Evolutionary conservation across 2,113 vertebrate genomes (phyloP), one percentile per base, ranked within the genome.

Genomic region (Illadopsis cleaveri): DNA sequence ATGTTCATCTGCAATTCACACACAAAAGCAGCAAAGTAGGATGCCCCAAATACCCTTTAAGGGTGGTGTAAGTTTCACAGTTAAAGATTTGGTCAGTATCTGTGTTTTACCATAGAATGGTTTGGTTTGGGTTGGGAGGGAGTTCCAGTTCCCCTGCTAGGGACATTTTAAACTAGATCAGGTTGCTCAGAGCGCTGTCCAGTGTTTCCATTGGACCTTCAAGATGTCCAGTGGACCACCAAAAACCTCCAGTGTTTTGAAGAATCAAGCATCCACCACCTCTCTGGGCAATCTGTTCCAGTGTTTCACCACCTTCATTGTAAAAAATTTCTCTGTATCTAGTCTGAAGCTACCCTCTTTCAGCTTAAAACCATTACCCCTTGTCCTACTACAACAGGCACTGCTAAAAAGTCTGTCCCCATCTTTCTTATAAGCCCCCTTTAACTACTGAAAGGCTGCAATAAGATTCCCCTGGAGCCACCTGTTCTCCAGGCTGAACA

Each of bases 231-330:
- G 10, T 5, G 22, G 54, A 61, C 54, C 30, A 54, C 20, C 35
- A 62, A 35, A 77, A 83, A 24, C 12, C 11, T 15, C 23, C 40
- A 66, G 10, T 4, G 5, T 50, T 84, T 44, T 50, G 40, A 71
- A 28, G 22, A 51, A 65, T 44, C 28, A 33, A 31, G 35, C 24
- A 38, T 10, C 24, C 17, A 70, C 16, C 24, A 50, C 62, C 24
- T 33, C 40, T 58, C 53, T 31, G 28, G 28, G 10, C 33, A 66
- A 37, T 28, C 33, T 45, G 33, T 12, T 24, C 16, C 44, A 38
- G 12, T 18, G 27, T 45, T 62, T 64, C n/a, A 64, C 5, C 25
- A 51, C 3, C 5, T 20, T n/a, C 37, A 71, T 1, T 0, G 0
- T 40, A 66, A 82, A 77, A 77, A 47, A 12, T 0, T 6, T 42